A percentile compares a stretch with the other conserved stretches of the same genome.
Conservation (phyloP, 2,113 vertebrate species). For the Cariama cristata region DNA sequence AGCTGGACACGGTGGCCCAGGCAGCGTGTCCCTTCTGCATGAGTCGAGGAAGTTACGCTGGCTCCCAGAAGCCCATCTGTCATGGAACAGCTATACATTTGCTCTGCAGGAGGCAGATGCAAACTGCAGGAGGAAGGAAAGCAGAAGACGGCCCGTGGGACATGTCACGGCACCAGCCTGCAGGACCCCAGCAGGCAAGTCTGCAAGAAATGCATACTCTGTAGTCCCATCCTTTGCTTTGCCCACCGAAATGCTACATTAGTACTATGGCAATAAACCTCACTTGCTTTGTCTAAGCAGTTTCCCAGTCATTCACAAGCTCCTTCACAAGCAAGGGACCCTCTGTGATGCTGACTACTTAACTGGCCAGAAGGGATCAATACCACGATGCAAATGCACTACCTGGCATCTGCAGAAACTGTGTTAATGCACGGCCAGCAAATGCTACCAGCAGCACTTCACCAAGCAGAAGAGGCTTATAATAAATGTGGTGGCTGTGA, state of each 20-base stretch:
- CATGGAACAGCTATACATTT: background rate
- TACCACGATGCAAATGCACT: background rate
- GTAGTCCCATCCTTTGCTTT: background rate
- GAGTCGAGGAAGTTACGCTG: background rate
- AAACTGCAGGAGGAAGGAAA: background rate
- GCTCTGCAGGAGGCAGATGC: background rate
- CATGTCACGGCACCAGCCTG: background rate
- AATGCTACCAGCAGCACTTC: background rate
- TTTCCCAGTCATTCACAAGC: background rate
- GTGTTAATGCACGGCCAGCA: background rate
- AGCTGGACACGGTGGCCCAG: background rate
- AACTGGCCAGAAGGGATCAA: background rate
- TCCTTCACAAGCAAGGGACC: background rate
- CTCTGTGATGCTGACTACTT: rapidly evolving
- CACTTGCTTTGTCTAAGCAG: background rate
- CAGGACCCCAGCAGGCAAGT: background rate
- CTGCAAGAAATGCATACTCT: background rate
- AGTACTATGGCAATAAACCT: background rate
- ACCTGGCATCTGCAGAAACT: background rate
- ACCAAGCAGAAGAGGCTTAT: background rate
- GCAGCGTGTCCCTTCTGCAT: background rate
- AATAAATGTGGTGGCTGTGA: background rate
- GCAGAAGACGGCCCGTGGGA: background rate
- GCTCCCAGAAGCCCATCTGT: background rate
- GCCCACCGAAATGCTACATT: background rate